Base-by-base conservation (phyloP, 2,113 vertebrate genomes). In the Ptychochromis oligacanthus region DNA sequence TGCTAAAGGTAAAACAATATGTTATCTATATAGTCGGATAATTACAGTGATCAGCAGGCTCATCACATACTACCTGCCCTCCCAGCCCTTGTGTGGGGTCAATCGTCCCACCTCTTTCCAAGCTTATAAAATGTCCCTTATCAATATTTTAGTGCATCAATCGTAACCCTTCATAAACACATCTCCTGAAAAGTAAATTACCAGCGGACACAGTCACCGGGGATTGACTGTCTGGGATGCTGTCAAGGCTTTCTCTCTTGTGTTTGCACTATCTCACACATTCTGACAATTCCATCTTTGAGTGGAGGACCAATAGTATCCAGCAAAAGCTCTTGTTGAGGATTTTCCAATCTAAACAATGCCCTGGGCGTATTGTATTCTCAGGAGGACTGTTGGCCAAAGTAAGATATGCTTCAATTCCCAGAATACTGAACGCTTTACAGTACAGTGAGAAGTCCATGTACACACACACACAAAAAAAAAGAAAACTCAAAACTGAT, bases 81-180 rank as follows among this genome's bases (percentile, higher is more conserved):
- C 10, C 5, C 65, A 60, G 84, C 31, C 59, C 86, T 65, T 75
- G 52, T 78, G 77, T n/a, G 61, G 88, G 92, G 91, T 92, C 93
- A 94, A 90, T 62, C 28, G 76, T 78, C 84, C 77, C 82, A 84
- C 91, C 87, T 88, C 88, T 90, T 75, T 74, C 85, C 81, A 77
- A 90, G 89, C 90, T 91, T 82, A 89, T 90, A 91, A 93, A 94
- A 94, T 95, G 91, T 94, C 83, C 91, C 81, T 28, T 87, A 95
- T 96, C 91, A 95, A 95, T 95, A 94, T 94, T 94, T 93, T 82
- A 95, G 84, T 89, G 81, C 86, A 90, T 91, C 92, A 92, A 93
- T 94, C 92, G 91, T 93, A 93, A 93, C 90, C 90, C 81, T 92
- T 89, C 86, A 91, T 91, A 92, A 94, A 92, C 89, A 95, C 92